These are phyloP conservation scores for Drosophila sturtevanti DNA, from an alignment of 1,140 invertebrate genomes.

Conservation along the genomic window DNA sequence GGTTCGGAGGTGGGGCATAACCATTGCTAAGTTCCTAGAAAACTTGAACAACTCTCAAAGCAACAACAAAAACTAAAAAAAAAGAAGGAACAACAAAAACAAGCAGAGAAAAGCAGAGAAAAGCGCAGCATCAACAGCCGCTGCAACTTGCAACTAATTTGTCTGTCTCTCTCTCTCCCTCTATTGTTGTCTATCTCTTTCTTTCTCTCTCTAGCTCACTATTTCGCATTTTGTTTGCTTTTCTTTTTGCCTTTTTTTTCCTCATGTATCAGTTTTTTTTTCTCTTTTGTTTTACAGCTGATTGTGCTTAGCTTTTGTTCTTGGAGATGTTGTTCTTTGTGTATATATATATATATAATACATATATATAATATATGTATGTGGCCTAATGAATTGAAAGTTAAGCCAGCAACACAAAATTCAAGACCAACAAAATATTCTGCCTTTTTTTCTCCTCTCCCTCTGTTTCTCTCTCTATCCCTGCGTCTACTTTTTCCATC, in stretches of 20 bases:
- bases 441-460: background rate
- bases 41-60: background rate
- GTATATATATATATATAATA: background rate
- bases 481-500: slow-evolving; percentile 13
- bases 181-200: background rate
- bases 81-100: background rate
- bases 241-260: background rate
- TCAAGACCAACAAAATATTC: background rate
- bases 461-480: slow-evolving; percentile 13
- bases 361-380: background rate
- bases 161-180: background rate
- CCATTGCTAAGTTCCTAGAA: background rate
- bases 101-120: too few species aligned
- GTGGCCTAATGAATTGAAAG: slow-evolving; percentile 53
- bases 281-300: slow-evolving; percentile 59
- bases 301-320: slow-evolving; percentile 62
- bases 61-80: background rate
- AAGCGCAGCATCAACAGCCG: background rate
- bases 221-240: too few species aligned
- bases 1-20: too few species aligned
- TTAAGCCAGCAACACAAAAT: slow-evolving; percentile 28
- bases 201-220: background rate
- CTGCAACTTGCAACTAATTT: slow-evolving; percentile 7
- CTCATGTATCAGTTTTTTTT: slow-evolving; percentile 2
- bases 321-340: slow-evolving; percentile 29